Evolutionary conservation across 2,113 vertebrate genomes (phyloP).

Genomic region (Polypterus senegalus): DNA sequence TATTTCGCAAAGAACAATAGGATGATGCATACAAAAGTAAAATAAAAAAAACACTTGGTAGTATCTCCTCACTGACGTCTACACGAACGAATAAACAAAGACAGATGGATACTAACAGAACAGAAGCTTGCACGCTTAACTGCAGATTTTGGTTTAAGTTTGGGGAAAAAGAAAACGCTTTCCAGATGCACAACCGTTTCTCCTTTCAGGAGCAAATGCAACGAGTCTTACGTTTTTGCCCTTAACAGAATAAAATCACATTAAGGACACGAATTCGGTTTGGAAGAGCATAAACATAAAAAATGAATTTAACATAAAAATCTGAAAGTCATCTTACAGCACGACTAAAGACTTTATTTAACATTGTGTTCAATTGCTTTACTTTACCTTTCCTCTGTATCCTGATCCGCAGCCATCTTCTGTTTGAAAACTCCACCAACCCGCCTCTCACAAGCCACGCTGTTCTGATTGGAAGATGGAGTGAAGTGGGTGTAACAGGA

Average conservation of each 20-base stretch:
- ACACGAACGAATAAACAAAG: too few species aligned
- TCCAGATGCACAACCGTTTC: too few species aligned
- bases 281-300: not conserved
- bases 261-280: not conserved
- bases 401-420: conserved; percentile 48
- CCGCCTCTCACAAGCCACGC: conserved; percentile 20
- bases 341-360: not conserved
- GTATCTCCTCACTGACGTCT: too few species aligned
- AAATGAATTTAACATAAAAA: not conserved
- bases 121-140: too few species aligned
- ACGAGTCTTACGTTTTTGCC: not conserved
- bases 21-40: too few species aligned
- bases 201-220: too few species aligned
- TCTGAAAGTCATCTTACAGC: accelerated
- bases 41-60: too few species aligned
- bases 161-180: too few species aligned
- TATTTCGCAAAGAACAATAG: too few species aligned
- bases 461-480: conserved; percentile 27
- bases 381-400: conserved; percentile 36
- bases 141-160: too few species aligned
- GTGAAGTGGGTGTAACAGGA: not conserved
- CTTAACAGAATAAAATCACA: not conserved
- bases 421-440: conserved; percentile 51
- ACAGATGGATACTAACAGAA: too few species aligned
- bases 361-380: conserved; percentile 37